Evolutionary conservation across 2,888 invertebrate genomes (phyloP).

Genomic region (Tetrapedia diversipes): DNA sequence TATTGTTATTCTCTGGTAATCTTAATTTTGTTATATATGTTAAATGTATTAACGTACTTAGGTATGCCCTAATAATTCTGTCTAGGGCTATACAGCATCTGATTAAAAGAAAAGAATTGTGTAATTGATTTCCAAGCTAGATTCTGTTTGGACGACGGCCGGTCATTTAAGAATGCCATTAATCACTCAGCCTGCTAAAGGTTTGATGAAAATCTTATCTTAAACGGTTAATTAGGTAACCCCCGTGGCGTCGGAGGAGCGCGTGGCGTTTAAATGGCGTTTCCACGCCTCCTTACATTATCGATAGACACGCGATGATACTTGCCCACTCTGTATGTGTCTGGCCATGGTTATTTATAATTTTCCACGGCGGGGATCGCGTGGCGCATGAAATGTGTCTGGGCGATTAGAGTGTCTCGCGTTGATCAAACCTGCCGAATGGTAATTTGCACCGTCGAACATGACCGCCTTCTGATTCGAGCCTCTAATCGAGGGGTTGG

Average conservation of each 20-base stretch:
- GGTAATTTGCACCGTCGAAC: constrained; percentile 7
- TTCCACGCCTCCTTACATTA: constrained; percentile 67
- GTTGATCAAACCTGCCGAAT: constrained; percentile 32
- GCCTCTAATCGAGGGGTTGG: background rate
- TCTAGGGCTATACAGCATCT: too few species aligned
- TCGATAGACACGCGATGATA: constrained; percentile 68
- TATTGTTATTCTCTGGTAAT: too few species aligned
- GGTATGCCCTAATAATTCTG: too few species aligned
- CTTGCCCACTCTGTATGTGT: too few species aligned
- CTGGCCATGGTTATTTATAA: constrained; percentile 64
- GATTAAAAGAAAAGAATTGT: too few species aligned
- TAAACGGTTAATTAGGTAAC: constrained; percentile 70
- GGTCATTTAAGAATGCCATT: constrained; percentile 56
- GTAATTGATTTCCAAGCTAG: constrained; percentile 36
- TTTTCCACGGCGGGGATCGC: constrained; percentile 57
- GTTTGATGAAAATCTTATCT: constrained; percentile 72
- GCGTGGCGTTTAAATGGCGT: constrained; percentile 59
- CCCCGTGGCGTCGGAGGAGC: constrained; percentile 39
- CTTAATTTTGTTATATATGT: too few species aligned
- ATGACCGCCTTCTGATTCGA: constrained; percentile 14
- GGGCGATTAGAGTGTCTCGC: constrained; percentile 51
- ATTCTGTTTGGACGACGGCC: constrained; percentile 38
- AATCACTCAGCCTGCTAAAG: constrained; percentile 59
- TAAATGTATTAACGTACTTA: too few species aligned
- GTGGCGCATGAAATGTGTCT: constrained; percentile 51